Conservation (phyloP, 2,797 vertebrate species). For the Cyclopterus lumpus region DNA sequence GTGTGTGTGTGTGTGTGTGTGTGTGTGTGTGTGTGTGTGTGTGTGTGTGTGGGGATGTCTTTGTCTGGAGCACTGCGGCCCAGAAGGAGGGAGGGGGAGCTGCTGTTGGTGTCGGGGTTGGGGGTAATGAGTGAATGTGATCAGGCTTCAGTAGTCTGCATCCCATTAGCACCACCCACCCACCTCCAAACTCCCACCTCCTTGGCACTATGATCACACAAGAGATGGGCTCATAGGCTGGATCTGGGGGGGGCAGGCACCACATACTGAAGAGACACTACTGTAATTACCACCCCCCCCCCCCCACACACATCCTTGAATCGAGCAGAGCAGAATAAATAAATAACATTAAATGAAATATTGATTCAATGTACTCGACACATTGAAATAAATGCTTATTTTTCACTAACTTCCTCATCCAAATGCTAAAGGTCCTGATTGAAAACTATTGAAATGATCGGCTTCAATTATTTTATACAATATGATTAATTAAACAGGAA, state of each 20-base stretch:
- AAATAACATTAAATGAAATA: background rate
- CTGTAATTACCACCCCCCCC: background rate
- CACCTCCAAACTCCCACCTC: slow-evolving; percentile 30
- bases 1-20: slow-evolving; percentile 25
- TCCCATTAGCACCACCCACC: slow-evolving; percentile 54
- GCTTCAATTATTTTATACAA: background rate
- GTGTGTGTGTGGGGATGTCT: slow-evolving; percentile 51
- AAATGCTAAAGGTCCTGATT: background rate
- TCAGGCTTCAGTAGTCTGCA: slow-evolving; percentile 66
- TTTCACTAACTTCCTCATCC: background rate
- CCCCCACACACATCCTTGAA: background rate
- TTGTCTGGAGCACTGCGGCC: slow-evolving; percentile 72
- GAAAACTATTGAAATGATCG: background rate
- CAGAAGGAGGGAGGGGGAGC: slow-evolving; percentile 31
- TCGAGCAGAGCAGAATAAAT: background rate
- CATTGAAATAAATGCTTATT: background rate
- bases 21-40: slow-evolving; percentile 19
- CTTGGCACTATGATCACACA: slow-evolving; percentile 41
- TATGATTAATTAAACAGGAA: background rate
- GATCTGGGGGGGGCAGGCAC: background rate
- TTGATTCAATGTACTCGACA: background rate
- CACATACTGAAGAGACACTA: slow-evolving; percentile 13
- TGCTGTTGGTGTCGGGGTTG: slow-evolving; percentile 34
- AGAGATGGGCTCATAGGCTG: slow-evolving; percentile 24
- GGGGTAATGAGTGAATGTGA: slow-evolving; percentile 65